Base-by-base conservation (phyloP, 2,113 vertebrate genomes). In the Montifringilla adamsi region DNA sequence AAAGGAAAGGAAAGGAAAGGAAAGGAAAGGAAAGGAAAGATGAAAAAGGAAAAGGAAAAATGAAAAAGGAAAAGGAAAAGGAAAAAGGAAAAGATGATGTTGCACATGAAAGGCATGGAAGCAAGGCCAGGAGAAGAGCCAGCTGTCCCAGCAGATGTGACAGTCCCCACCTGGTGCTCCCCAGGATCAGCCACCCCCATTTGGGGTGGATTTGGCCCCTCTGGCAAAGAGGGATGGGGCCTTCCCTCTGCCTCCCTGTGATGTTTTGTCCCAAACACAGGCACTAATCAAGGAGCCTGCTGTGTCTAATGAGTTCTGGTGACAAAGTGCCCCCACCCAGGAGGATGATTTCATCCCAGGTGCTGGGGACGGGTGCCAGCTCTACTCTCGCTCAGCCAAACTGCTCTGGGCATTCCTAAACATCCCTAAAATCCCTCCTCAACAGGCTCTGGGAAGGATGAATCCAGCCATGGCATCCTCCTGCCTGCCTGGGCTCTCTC, bases 281-380 rank as follows among this genome's bases (percentile, higher is more conserved):
- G 62, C 2, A 0, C 77, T 78, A 64, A 89, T 70, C 41, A 87
- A n/a, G 18, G 76, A 79, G 46, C 41, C 31, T 64, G 84, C 77
- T 85, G 78, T 85, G 82, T 37, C 82, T 93, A 39, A 93, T 88
- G 79, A 93, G 62, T 47, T 5, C 70, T 60, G 13, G 4, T 74
- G 66, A 83, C 56, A 50, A 69, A 62, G 78, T 18, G 19, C 37
- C 63, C 50, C 37, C 1, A 7, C 20, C 46, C 81, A 63, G 93
- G 56, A 58, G 12, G 33, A 75, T 93, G 95, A 88, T 55, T 93
- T 90, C 94, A 93, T 73, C 75, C 12, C 4, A 90, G 91, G 85
- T 90, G 91, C 43, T 87, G 86, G 85, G 88, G 35, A 87, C 6
- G 16, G 66, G 75, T 88, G 94, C 93, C 94, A 94, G 86, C 82